Base-by-base conservation (phyloP, 2,888 invertebrate genomes). In the Drosophila yooni region DNA sequence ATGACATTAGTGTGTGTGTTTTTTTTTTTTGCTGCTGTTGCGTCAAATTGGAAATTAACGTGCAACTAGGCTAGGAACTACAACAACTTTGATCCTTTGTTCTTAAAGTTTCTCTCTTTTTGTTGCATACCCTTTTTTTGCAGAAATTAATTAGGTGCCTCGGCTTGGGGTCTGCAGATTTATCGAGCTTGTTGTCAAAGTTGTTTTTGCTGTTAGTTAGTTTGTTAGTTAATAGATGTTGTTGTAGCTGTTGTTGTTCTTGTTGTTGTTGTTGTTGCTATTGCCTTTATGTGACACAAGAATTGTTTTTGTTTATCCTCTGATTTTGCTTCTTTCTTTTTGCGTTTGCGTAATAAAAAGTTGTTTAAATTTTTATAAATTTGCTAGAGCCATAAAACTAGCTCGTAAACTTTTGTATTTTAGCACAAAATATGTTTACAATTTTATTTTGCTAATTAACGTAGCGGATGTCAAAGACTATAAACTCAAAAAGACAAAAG, bases 91-190 rank as follows among this genome's bases (percentile, higher is more conserved):
- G 67, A 86, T 86, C 84, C 86, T 88, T 88, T 85, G 85, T 85
- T 88, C 89, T 88, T 81, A 88, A 86, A 85, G 75, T 88, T 88
- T 73, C 59, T 76, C 54, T 54, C 36, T 75, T 63, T 43, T 27
- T 33, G 27, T 40, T 53, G 43, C 29, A 29, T 48, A 21, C 63
- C 36, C 43, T 53, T 52, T 74, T 69, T 62, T 70, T 83, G 61
- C 71, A 69, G 79, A 89, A 86, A 89, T 86, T 86, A 89, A 89
- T 86, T 89, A 89, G 87, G 87, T 89, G 84, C 75, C 79, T 61
- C 69, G 75, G 53, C 74, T 80, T 46, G n/a, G 43, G 43, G 43
- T 21, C 38, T 57, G 21, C 54, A 79, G 87, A 86, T 88, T 88
- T 86, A 86, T 87, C 78, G 78, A 78, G 87, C 70, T 88, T 79